These are phyloP conservation scores for Nymphalis polychloros DNA, from an alignment of 2,888 invertebrate genomes.

Conservation along the genomic window DNA sequence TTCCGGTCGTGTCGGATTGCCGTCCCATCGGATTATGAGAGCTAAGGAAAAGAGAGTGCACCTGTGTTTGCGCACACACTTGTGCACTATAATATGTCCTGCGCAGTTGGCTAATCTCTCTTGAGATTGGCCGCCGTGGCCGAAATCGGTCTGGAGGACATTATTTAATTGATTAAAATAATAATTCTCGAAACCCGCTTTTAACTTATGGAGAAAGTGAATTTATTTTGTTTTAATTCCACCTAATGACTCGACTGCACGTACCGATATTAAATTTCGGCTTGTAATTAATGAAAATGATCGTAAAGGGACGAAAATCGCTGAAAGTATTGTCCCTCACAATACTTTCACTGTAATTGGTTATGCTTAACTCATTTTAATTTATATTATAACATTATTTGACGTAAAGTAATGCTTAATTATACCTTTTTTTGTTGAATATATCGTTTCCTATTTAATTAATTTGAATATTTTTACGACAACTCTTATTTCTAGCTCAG, in stretches of 20 bases:
- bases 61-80: too few species aligned
- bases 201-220: conserved; percentile 32
- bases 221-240: conserved; percentile 42
- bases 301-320: conserved; percentile 33
- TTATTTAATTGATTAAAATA: conserved; percentile 18
- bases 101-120: too few species aligned
- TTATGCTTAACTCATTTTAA: conserved; percentile 24
- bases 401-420: neutral
- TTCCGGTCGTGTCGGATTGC: too few species aligned
- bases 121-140: too few species aligned
- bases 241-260: conserved; percentile 36
- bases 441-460: too few species aligned
- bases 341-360: conserved; percentile 25
- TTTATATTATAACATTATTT: neutral
- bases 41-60: too few species aligned
- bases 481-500: too few species aligned
- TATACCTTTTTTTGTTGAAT: neutral
- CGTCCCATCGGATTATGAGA: too few species aligned
- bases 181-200: conserved; percentile 27
- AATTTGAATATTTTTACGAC: too few species aligned
- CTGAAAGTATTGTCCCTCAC: conserved; percentile 32
- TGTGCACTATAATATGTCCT: too few species aligned
- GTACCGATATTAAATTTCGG: conserved; percentile 34
- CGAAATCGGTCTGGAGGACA: too few species aligned
- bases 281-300: conserved; percentile 31